phyloP scores from a whole-genome alignment of 1,140 invertebrate genomes.

The Oppia nitens region DNA sequence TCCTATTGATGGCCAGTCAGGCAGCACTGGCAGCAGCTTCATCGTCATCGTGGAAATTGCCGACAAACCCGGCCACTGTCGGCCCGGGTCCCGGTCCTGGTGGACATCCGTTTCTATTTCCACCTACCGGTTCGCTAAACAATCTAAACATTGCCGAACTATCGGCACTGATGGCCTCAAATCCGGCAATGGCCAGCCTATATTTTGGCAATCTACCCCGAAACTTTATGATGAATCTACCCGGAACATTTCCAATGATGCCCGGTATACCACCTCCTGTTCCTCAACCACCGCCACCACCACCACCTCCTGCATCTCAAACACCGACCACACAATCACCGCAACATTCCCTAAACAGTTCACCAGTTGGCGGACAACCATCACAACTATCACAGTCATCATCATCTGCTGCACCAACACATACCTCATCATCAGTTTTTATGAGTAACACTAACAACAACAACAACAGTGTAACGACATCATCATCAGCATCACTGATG shows the following conservation, averaged over 20 bases:
- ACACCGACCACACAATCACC: not conserved
- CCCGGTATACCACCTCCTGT: not conserved
- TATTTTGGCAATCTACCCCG: constrained; percentile 1
- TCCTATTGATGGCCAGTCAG: constrained; percentile 16
- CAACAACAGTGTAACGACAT: not conserved
- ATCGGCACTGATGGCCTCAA: constrained; percentile 15
- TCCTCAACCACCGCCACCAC: not conserved
- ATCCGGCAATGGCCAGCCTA: constrained; percentile 12
- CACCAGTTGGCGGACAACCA: not conserved
- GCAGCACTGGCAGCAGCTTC: constrained; percentile 1
- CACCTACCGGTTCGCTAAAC: not conserved
- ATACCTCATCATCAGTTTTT: not conserved
- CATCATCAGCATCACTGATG: not conserved
- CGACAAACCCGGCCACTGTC: not conserved
- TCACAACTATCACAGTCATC: not conserved
- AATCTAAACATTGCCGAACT: constrained; percentile 17
- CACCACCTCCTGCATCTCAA: not conserved
- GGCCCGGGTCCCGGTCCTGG: not conserved
- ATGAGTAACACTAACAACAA: not conserved
- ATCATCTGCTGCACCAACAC: not conserved
- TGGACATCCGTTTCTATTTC: not conserved
- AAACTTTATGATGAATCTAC: not conserved
- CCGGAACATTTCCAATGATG: not conserved
- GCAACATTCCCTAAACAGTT: not conserved
- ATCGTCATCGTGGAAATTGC: constrained; percentile 20